phyloP scores from a whole-genome alignment of 1,140 invertebrate species.

The Plectus sambesii region DNA sequence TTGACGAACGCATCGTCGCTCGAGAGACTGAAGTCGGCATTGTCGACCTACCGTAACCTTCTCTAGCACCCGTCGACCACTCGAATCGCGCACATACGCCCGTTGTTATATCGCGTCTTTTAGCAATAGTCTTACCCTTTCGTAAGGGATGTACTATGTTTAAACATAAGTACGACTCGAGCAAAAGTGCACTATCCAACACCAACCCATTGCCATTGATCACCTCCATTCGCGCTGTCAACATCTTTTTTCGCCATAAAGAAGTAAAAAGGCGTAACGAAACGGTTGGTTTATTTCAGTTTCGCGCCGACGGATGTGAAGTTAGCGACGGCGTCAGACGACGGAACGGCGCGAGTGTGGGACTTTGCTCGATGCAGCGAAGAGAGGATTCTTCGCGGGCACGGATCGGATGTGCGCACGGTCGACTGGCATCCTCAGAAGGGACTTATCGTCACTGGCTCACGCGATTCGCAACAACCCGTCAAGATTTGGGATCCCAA shows the following conservation, averaged over 20 bases:
- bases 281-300: conserved; percentile 53
- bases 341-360: conserved; percentile 94
- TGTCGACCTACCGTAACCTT: too few relatives aligned
- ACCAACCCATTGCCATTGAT: too few relatives aligned
- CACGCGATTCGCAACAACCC: conserved; percentile 98
- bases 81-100: too few relatives aligned
- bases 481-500: conserved; percentile 99
- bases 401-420: conserved; percentile 98
- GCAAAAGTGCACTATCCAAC: too few relatives aligned
- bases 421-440: conserved; percentile 99
- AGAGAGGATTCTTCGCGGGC: conserved; percentile 86
- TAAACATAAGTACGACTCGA: too few relatives aligned
- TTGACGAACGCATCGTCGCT: too few relatives aligned
- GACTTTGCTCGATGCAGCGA: conserved; percentile 94
- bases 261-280: not conserved
- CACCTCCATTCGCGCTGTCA: not conserved
- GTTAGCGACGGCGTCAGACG: conserved; percentile 96
- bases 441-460: conserved; percentile 86
- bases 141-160: too few relatives aligned
- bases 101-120: too few relatives aligned
- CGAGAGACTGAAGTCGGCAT: too few relatives aligned
- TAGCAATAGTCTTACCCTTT: too few relatives aligned
- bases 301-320: conserved; percentile 97
- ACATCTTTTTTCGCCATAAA: not conserved
- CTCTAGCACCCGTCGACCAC: too few relatives aligned